Base-by-base conservation (phyloP, 1,140 invertebrate species). In the Chelonus insularis region DNA sequence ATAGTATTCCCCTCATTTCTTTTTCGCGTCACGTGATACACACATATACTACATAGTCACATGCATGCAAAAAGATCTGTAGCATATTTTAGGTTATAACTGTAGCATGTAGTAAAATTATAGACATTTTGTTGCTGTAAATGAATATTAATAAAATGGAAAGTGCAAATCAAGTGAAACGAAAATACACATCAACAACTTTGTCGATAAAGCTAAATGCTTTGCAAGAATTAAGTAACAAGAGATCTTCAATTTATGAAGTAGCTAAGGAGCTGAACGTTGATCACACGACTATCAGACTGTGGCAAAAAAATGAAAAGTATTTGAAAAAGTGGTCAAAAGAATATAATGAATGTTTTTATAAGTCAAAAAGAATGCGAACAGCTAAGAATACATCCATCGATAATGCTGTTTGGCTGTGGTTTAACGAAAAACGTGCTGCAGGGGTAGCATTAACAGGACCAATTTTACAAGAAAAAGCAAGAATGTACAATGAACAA, bases 391-490 rank as follows among this genome's bases (percentile, higher is more conserved):
- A 58, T 25, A 12, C 23, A n/a, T 25, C 9, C 23, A 50, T 68
- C 1, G 64, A 66, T n/a, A 48, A 64, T 14, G 32, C 50, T 16
- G 1, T 62, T 1, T 66, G 54, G 25, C 18, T 57, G 2, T 69
- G 68, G 68, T 69, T 69, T 32, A 32, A 37, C 16, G 63, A 72
- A 59, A 57, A 57, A 43, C 32, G 66, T 41, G 65, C 47, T 32
- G 39, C 52, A 20, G 68, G 67, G 12, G 51, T 58, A 45, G 64
- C 71, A 18, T 60, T 58, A 36, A 68, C 72, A 60, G 69, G 65
- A 23, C 7, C 63, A n/a, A n/a, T n/a, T n/a, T 7, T n/a, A n/a
- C n/a, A n/a, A n/a, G n/a, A n/a, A n/a, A n/a, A n/a, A n/a, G n/a
- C n/a, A n/a, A n/a, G n/a, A n/a, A 56, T 11, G 57, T 69, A 23